Evolutionary conservation across 2,888 invertebrate genomes (phyloP), one percentile per base, ranked within the genome.

Genomic region (Microctonus brassicae): DNA sequence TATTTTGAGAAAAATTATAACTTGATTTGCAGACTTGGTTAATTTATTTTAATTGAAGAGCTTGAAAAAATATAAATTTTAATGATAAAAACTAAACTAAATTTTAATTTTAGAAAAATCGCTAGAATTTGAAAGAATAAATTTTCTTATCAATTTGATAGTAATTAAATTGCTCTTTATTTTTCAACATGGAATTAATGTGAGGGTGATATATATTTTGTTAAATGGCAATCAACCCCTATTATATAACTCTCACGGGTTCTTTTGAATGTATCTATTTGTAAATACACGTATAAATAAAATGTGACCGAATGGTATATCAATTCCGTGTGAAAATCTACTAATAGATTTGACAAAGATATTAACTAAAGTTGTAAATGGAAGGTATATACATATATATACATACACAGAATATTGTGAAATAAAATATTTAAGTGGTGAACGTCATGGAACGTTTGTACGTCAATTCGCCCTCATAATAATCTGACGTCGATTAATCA

Each of bases 391-490:
- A 39, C 39, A 39, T 33, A 47, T 55, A 22, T 3, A 22, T 55
- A 17, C 11, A n/a, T 52, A 47, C 47, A 53, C 60, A 61, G 80
- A 81, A 81, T n/a, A n/a, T n/a, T n/a, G n/a, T n/a, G n/a, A n/a
- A 79, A 79, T 33, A 33, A 33, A 33, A 39, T 79, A 79, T 80
- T 77, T 76, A 68, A 76, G 74, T n/a, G n/a, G n/a, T n/a, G n/a
- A n/a, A 79, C 81, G 83, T 83, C 83, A 82, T 81, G 84, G 79
- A 79, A 84, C 84, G 85, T 84, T 85, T 83, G 82, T 71, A 75
- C 81, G 83, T 86, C 83, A 82, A 83, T 78, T 82, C 84, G 81
- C 85, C 86, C 86, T 83, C 85, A 86, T 85, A n/a, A 73, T 4
- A 73, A 66, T 63, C 75, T 71, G 73, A 60, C 74, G 73, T 74